A percentile compares a stretch with the other conserved stretches of the same genome.
Evolutionary conservation across 2,888 invertebrate species (phyloP).

Genomic region (Epirrhoe tristata): DNA sequence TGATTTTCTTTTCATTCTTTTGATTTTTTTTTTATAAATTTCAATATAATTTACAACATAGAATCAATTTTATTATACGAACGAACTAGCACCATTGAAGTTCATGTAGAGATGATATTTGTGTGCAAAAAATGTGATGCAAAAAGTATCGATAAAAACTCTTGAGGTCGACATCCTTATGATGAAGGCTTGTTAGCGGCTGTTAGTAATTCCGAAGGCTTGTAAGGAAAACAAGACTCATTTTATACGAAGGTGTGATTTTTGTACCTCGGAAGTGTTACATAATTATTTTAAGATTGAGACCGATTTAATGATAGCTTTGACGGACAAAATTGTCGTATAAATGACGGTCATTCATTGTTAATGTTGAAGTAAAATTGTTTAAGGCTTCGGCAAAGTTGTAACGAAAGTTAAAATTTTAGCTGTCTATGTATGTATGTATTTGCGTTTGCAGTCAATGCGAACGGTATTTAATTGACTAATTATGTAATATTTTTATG

Average conservation of each 20-base stretch:
- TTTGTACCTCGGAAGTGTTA: constrained; percentile 73
- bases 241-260: constrained; percentile 82
- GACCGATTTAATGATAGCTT: constrained; percentile 61
- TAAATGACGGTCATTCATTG: constrained; percentile 43
- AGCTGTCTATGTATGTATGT: no score
- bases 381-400: not conserved
- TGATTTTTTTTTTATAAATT: no score
- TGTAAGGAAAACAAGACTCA: constrained; percentile 71
- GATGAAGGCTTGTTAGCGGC: constrained; percentile 80
- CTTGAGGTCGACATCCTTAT: constrained; percentile 73
- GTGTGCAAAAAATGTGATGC: constrained; percentile 56
- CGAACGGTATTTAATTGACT: no score
- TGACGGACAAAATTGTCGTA: constrained; percentile 59
- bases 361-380: constrained; percentile 35
- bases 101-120: not conserved
- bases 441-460: no score
- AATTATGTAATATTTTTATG: no score
- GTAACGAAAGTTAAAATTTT: not conserved
- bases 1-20: no score
- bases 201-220: constrained; percentile 67
- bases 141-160: constrained; percentile 70
- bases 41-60: no score
- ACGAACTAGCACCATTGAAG: not conserved
- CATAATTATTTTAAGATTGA: constrained; percentile 74
- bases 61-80: not conserved